Evolutionary conservation across 2,888 invertebrate species (phyloP).

Genomic region (Lacanobia wlatinum): DNA sequence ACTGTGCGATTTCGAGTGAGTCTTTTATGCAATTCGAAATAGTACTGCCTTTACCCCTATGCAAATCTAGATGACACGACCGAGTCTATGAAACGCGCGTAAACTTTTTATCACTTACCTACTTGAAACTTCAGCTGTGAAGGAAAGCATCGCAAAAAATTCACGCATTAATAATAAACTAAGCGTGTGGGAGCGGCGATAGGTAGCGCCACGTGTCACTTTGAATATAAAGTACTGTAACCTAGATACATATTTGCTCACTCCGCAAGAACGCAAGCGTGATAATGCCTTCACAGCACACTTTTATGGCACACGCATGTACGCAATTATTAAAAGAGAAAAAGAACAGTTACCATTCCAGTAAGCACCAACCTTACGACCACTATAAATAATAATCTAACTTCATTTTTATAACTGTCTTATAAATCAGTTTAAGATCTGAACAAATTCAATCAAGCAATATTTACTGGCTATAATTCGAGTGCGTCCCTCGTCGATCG

Average conservation of each 20-base stretch:
- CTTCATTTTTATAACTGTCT: slow-evolving; percentile 36
- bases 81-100: slow-evolving; percentile 19
- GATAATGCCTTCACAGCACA: slow-evolving; percentile 56
- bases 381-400: slow-evolving; percentile 21
- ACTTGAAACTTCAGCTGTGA: slow-evolving; percentile 45
- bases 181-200: slow-evolving; percentile 59
- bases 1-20: background rate
- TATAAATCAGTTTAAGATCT: slow-evolving; percentile 46
- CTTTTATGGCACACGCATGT: slow-evolving; percentile 50
- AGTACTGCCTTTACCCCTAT: background rate
- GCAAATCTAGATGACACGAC: slow-evolving; percentile 10
- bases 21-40: background rate
- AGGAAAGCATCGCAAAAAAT: slow-evolving; percentile 57
- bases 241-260: slow-evolving; percentile 63
- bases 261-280: slow-evolving; percentile 59
- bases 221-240: slow-evolving; percentile 63
- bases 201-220: slow-evolving; percentile 62
- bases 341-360: slow-evolving; percentile 14
- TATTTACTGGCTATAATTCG: slow-evolving; percentile 74
- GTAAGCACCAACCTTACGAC: slow-evolving; percentile 32
- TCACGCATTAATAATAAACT: slow-evolving; percentile 65
- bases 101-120: slow-evolving; percentile 43
- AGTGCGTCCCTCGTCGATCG: slow-evolving; percentile 69
- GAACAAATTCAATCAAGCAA: slow-evolving; percentile 68
- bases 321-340: slow-evolving; percentile 38